These are phyloP conservation scores for Dicrurus megarhynchus DNA, from an alignment of 2,113 vertebrate species.

Conservation along the genomic window DNA sequence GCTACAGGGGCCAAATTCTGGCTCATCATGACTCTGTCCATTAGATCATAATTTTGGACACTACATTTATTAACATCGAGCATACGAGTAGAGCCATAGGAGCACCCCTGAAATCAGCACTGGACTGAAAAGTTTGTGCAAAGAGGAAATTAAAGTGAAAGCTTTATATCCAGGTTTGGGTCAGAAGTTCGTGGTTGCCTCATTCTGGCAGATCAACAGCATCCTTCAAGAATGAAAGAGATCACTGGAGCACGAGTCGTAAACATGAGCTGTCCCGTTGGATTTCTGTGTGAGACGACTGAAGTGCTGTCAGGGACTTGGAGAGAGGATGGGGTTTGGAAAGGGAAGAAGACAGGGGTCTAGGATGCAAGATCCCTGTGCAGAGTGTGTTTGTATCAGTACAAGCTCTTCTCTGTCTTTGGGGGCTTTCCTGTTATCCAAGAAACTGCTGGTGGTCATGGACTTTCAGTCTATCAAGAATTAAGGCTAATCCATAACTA, in stretches of 20 bases:
- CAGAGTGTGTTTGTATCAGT: background rate
- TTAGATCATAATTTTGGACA: background rate
- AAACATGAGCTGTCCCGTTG: background rate
- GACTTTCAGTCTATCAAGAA: background rate
- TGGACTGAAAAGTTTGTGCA: background rate
- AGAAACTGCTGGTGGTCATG: background rate
- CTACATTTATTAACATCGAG: background rate
- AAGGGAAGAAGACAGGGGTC: background rate
- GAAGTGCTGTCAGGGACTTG: background rate
- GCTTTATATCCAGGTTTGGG: background rate
- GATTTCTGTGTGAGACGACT: background rate
- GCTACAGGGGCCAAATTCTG: background rate
- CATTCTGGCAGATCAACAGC: background rate
- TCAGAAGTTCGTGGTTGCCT: background rate
- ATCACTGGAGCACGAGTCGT: rapidly evolving
- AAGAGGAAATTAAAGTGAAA: background rate
- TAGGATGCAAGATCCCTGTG: background rate
- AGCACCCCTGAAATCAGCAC: background rate
- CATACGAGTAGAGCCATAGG: background rate
- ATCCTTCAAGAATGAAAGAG: background rate
- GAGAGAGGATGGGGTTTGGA: background rate
- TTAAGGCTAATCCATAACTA: rapidly evolving
- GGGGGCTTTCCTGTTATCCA: background rate
- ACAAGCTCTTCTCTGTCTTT: background rate
- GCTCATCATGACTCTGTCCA: background rate